Conservation (phyloP, 2,797 vertebrate genomes). For the Emys orbicularis region DNA sequence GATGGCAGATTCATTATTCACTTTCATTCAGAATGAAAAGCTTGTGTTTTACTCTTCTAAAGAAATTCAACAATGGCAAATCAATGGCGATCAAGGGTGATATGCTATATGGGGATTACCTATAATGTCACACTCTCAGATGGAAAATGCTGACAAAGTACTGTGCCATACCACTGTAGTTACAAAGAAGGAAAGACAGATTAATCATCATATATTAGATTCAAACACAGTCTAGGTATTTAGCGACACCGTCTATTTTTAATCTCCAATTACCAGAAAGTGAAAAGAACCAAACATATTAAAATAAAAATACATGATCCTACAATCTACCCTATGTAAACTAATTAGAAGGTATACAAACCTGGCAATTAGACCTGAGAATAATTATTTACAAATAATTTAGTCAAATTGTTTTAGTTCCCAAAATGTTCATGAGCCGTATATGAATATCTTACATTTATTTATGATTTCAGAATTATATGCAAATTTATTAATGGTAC, state of each 20-base stretch:
- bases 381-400: neutral
- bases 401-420: neutral
- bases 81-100: neutral
- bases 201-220: constrained; percentile 12
- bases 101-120: neutral
- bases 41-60: neutral
- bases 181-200: constrained; percentile 17
- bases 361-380: neutral
- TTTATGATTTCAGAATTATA: neutral
- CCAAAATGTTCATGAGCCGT: neutral
- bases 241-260: constrained; percentile 13
- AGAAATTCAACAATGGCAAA: constrained; percentile 34
- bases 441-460: neutral
- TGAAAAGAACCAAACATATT: neutral
- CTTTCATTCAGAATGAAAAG: neutral
- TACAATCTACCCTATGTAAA: neutral
- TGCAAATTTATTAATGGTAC: neutral
- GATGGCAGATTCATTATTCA: constrained; percentile 2
- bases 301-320: neutral
- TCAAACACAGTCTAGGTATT: constrained; percentile 13
- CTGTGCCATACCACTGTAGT: neutral
- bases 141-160: constrained; percentile 20
- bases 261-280: neutral
- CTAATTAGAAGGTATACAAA: constrained; percentile 17
- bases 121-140: neutral